Evolutionary conservation across 2,113 vertebrate genomes (phyloP), one percentile per base, ranked within the genome.

Genomic region (Amazona guildingii): DNA sequence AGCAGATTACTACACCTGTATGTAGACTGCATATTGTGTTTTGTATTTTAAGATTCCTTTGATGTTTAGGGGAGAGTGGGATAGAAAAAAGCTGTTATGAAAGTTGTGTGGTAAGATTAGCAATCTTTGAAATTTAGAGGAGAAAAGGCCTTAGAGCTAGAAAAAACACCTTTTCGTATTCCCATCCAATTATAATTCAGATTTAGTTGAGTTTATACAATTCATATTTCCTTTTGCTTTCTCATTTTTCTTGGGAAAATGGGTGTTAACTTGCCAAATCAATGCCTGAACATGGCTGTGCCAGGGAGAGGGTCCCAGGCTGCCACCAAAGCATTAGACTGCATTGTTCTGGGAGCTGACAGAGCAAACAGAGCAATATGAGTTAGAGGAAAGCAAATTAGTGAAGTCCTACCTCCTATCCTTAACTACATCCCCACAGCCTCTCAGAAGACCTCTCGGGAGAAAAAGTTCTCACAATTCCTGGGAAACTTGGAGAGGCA

Each of bases 391-490:
- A 84, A 70, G 68, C 21, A 70, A 44, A 39, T 59, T 83, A 78
- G 51, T 41, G 8, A 59, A 70, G 80, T 70, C 39, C 66, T 89
- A 39, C 29, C 29, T 91, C 74, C 83, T 89, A 18, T 84, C 80
- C 73, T 88, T 68, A 68, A 46, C 51, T 70, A 28, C 61, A 41
- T 92, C 66, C 59, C 29, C 3, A 0, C 41, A 59, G 37, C 51
- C 51, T 90, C 59, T 90, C 29, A 33, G 27, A 78, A 67, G 72
- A 24, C 35, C 77, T 62, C 66, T n/a, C 75, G 86, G 77, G 93
- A 95, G 74, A 73, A 89, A 62, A 91, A 19, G 51, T 84, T 95
- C 86, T 92, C 83, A 91, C 35, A 87, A n/a, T 89, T 94, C 64
- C 83, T 92, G 94, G 89, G 81, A 94, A 92, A 86, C 62, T 91